Conservation (phyloP, 2,797 vertebrate genomes). For the Enteromius radiatus region DNA sequence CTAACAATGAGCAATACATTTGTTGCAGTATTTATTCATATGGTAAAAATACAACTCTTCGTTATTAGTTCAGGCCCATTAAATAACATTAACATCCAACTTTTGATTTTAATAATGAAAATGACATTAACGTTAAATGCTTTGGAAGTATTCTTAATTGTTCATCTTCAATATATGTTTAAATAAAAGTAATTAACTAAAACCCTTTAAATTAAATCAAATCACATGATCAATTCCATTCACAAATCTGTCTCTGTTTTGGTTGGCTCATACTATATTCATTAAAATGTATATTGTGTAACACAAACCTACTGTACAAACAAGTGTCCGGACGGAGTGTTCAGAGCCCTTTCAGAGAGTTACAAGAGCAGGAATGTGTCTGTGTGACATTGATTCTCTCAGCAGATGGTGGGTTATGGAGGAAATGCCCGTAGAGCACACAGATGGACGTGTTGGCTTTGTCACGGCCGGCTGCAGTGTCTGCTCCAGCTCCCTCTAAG, state of each 20-base stretch:
- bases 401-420: slow-evolving; percentile 54
- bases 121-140: neutral
- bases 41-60: neutral
- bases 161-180: neutral
- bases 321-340: neutral
- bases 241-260: neutral
- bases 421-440: slow-evolving; percentile 66
- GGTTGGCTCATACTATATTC: neutral
- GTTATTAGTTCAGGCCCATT: neutral
- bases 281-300: slow-evolving; percentile 7
- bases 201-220: neutral
- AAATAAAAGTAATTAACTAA: neutral
- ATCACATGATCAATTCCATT: neutral
- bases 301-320: slow-evolving; percentile 10
- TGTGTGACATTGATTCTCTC: slow-evolving; percentile 36
- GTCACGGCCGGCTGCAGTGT: slow-evolving; percentile 69
- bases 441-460: slow-evolving; percentile 75
- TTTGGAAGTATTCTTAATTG: neutral
- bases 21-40: neutral
- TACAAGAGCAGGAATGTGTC: neutral
- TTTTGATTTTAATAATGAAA: neutral
- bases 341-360: neutral
- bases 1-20: neutral
- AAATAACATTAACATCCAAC: neutral
- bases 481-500: neutral